Evolutionary conservation across 2,113 vertebrate species (phyloP).

Genomic region (Etia nguti): DNA sequence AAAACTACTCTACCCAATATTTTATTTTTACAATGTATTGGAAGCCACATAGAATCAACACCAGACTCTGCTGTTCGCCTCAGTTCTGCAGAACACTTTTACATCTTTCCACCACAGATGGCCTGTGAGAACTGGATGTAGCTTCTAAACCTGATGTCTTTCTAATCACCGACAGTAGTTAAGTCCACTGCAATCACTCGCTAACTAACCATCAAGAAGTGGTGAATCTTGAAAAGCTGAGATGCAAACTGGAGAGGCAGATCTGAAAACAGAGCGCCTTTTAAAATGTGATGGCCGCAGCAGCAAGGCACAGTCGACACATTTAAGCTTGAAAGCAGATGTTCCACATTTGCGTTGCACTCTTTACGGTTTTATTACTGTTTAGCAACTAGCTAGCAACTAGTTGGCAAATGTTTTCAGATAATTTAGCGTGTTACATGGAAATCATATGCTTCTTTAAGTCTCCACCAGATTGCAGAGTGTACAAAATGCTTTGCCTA

Average conservation of each 20-base stretch:
- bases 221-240: not conserved
- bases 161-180: not conserved
- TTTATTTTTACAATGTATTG: not conserved
- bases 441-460: not conserved
- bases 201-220: not conserved
- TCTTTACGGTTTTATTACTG: not conserved
- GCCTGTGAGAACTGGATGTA: not conserved
- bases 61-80: not conserved
- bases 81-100: not conserved
- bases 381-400: not conserved
- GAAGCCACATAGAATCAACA: not conserved
- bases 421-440: not conserved
- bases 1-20: not conserved
- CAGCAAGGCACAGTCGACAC: not conserved
- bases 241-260: not conserved
- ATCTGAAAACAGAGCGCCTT: not conserved
- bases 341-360: not conserved
- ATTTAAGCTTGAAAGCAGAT: not conserved
- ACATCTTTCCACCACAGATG: not conserved
- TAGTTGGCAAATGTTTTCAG: not conserved
- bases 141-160: not conserved
- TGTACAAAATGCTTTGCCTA: not conserved
- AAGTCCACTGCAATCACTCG: not conserved
- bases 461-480: not conserved
- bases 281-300: not conserved